Evolutionary conservation across 2,888 invertebrate genomes (phyloP).

Genomic region (Copidosoma aretas): DNA sequence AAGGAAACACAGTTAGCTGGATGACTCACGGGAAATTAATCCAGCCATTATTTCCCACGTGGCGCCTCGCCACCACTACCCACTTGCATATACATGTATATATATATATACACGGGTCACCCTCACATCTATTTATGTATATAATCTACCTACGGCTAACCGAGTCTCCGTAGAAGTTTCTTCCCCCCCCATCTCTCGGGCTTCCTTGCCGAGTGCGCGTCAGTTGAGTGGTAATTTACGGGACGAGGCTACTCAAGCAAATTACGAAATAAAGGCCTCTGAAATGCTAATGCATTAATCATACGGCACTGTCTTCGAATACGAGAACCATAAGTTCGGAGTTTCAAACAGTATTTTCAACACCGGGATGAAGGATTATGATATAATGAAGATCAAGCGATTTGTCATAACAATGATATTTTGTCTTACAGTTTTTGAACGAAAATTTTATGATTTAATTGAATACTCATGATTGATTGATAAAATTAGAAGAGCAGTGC

Average conservation of each 20-base stretch:
- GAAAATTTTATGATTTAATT: neutral
- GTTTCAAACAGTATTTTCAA: neutral
- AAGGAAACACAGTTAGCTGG: slow-evolving; percentile 28
- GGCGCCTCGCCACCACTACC: slow-evolving; percentile 26
- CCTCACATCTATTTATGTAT: too few relatives aligned
- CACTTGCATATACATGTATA: too few relatives aligned
- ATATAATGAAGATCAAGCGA: neutral
- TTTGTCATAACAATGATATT: neutral
- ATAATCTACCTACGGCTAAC: slow-evolving; percentile 30
- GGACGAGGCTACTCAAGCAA: slow-evolving; percentile 24
- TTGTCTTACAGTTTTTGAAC: neutral
- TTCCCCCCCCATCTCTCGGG: neutral
- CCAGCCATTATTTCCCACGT: slow-evolving; percentile 37
- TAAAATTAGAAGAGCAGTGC: too few relatives aligned
- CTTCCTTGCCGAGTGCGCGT: slow-evolving; percentile 4
- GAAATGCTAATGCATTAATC: slow-evolving; percentile 11
- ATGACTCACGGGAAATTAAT: slow-evolving; percentile 33
- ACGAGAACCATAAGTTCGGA: neutral
- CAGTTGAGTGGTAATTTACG: slow-evolving; percentile 24
- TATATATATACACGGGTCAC: too few relatives aligned
- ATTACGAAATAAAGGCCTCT: slow-evolving; percentile 24
- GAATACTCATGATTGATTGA: too few relatives aligned
- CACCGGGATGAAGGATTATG: neutral
- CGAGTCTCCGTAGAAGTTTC: slow-evolving; percentile 21
- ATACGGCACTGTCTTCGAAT: neutral